Conservation (phyloP, 1,140 invertebrate species). For the Tigriopus japonicus region DNA sequence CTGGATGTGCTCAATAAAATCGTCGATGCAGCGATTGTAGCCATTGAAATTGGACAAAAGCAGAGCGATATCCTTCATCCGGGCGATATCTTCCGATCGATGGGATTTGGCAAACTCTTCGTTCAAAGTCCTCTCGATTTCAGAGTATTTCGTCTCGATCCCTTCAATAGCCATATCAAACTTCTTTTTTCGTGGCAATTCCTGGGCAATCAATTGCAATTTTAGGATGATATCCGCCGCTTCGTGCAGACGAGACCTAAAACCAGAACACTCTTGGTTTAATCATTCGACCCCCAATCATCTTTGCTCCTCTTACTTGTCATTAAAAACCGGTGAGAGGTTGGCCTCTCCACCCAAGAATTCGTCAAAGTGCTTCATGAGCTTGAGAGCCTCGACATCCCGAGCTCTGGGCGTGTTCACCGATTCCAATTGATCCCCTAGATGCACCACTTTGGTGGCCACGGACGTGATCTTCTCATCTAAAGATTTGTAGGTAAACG, state of each 20-base stretch:
- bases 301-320: constrained; percentile 35
- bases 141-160: constrained; percentile 82
- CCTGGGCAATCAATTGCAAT: constrained; percentile 82
- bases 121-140: constrained; percentile 77
- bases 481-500: constrained; percentile 52
- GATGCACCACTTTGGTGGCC: constrained; percentile 87
- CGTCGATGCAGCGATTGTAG: constrained; percentile 86
- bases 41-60: constrained; percentile 89
- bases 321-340: constrained; percentile 64
- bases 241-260: constrained; percentile 50
- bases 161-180: constrained; percentile 75
- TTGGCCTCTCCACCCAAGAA: constrained; percentile 71
- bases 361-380: constrained; percentile 83
- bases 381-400: constrained; percentile 78
- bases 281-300: background rate
- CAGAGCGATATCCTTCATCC: constrained; percentile 82
- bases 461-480: constrained; percentile 92
- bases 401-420: constrained; percentile 82
- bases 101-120: constrained; percentile 66
- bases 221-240: constrained; percentile 98
- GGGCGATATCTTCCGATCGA: constrained; percentile 51
- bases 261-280: background rate
- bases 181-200: constrained; percentile 60
- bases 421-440: constrained; percentile 91
- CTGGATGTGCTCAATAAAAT: constrained; percentile 90